phyloP scores from a whole-genome alignment of 2,113 vertebrate genomes.

The Columba livia region DNA sequence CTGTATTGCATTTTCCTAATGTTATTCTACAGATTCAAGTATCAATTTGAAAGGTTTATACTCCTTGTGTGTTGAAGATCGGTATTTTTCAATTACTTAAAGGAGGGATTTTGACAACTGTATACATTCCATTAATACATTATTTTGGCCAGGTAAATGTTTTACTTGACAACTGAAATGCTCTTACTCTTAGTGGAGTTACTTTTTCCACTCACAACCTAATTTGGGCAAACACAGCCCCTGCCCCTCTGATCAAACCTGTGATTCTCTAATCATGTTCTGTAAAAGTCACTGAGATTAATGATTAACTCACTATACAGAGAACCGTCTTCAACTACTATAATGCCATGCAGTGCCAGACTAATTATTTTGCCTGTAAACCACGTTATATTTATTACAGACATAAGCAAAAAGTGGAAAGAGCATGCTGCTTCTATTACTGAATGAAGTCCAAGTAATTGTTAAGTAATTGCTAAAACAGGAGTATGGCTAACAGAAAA shows the following conservation, averaged over 20 bases:
- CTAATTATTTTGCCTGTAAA: conserved; percentile 38
- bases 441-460: conserved; percentile 8
- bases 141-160: background rate
- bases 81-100: background rate
- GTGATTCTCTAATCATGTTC: background rate
- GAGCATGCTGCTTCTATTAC: background rate
- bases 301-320: background rate
- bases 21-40: background rate
- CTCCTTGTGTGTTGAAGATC: background rate
- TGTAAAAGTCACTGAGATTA: background rate
- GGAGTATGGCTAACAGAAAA: background rate
- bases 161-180: background rate
- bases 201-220: background rate
- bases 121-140: background rate
- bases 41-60: background rate
- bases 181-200: background rate
- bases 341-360: background rate
- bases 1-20: background rate
- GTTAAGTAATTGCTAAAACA: background rate
- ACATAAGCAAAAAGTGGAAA: conserved; percentile 12
- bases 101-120: background rate
- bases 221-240: background rate
- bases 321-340: background rate
- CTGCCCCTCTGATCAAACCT: background rate
- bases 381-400: conserved; percentile 17